Base-by-base conservation (phyloP, 2,888 invertebrate genomes). In the Esperia sulphurella region DNA sequence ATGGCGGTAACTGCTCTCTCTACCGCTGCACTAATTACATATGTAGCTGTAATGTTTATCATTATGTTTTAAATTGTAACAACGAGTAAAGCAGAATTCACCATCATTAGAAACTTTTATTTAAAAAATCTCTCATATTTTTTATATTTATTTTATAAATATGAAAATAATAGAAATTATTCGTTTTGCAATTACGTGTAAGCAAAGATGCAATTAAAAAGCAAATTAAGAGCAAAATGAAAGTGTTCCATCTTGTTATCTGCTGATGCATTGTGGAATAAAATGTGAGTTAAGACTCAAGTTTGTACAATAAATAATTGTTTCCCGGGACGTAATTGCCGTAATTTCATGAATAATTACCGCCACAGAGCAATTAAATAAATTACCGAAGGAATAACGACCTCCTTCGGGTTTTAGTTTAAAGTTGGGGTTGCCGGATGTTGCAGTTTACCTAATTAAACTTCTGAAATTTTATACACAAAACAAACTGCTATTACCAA, bases 281-380 rank as follows among this genome's bases (percentile, higher is more conserved):
- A 88, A 89, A 87, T 87, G 83, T 87, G 85, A 88, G 78, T 88
- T 88, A 88, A 78, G 79, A 77, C 78, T 80, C 72, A 85, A 89
- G 84, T 88, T 89, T 86, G 83, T 71, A 87, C 82, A 85, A 88
- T 89, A 89, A 89, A 89, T 89, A 88, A 88, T 87, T 88, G 88
- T 88, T 88, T 86, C 86, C 74, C 71, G 58, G 79, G 83, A 76
- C 87, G 76, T 88, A 89, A 89, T 89, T 87, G 87, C 89, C 85
- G 89, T 87, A 89, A 89, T 89, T 89, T 88, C 87, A 89, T 89
- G 89, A 89, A 88, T 89, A 89, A 89, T 89, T 87, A 85, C 87
- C 76, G 80, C 86, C 87, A 81, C 83, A 87, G 83, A 81, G 88
- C 88, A 89, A 89, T 89, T 89, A 89, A 86, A 89, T 89, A 88